phyloP scores from a whole-genome alignment of 1,140 invertebrate genomes.

The Forficula auricularia region DNA sequence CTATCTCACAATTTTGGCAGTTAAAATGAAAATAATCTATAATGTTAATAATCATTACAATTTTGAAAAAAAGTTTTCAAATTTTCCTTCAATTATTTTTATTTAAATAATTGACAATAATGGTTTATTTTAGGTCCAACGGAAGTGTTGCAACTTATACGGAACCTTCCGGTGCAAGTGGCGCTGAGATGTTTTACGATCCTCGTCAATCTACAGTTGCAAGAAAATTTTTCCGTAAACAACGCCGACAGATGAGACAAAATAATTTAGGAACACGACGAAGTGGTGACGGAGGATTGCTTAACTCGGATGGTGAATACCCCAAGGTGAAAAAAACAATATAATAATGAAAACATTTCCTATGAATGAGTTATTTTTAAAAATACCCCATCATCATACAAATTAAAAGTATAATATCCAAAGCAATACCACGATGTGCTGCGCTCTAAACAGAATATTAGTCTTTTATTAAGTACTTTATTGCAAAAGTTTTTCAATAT shows the following conservation, averaged over 20 bases:
- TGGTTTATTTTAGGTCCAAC: conserved; percentile 29
- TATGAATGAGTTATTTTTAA: no score
- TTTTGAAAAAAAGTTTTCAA: neutral
- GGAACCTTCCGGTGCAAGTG: conserved; percentile 31
- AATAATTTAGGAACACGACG: conserved; percentile 53
- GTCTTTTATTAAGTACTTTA: no score
- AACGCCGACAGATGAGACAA: conserved; percentile 49
- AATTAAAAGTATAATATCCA: no score
- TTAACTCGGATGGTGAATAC: no score
- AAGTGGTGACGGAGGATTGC: conserved; percentile 35
- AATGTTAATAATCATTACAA: neutral
- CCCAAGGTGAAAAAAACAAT: no score
- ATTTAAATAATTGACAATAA: neutral
- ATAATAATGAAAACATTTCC: no score
- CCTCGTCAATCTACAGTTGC: conserved; percentile 82
- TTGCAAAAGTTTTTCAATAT: no score
- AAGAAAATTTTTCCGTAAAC: conserved; percentile 78
- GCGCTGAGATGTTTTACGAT: conserved; percentile 75
- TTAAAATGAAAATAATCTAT: neutral
- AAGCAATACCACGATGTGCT: no score
- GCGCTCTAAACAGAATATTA: no score
- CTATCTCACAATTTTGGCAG: no score
- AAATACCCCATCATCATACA: no score
- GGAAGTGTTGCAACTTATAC: conserved; percentile 51
- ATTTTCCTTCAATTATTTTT: no score